Evolutionary conservation across 2,888 invertebrate species (phyloP).

Genomic region (Laspeyria flexula): DNA sequence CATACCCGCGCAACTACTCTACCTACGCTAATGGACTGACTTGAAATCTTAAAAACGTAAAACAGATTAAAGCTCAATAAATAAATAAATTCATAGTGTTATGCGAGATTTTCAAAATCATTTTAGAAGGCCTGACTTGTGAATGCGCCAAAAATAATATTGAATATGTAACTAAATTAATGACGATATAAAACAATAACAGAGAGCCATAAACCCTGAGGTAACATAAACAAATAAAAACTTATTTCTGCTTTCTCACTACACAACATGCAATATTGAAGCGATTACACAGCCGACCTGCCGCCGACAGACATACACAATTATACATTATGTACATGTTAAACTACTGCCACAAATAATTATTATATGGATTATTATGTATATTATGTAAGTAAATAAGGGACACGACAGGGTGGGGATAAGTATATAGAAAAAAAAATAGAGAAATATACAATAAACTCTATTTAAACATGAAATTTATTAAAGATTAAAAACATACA

Average conservation of each 20-base stretch:
- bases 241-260: slow-evolving; percentile 70
- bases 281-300: slow-evolving; percentile 74
- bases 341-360: slow-evolving; percentile 83
- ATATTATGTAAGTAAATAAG: slow-evolving; percentile 78
- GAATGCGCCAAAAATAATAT: slow-evolving; percentile 67
- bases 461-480: slow-evolving; percentile 86
- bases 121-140: slow-evolving; percentile 62
- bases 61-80: slow-evolving; percentile 64
- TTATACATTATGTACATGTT: slow-evolving; percentile 65
- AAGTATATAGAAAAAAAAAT: slow-evolving; percentile 80
- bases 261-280: slow-evolving; percentile 82
- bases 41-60: slow-evolving; percentile 62
- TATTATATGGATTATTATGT: slow-evolving; percentile 62
- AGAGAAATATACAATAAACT: slow-evolving; percentile 85
- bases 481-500: slow-evolving; percentile 86
- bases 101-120: slow-evolving; percentile 51
- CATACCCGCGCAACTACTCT: slow-evolving; percentile 19
- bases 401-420: slow-evolving; percentile 71
- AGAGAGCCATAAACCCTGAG: slow-evolving; percentile 67
- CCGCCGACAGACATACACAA: slow-evolving; percentile 68
- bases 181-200: slow-evolving; percentile 69
- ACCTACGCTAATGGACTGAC: slow-evolving; percentile 57
- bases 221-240: slow-evolving; percentile 83
- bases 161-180: slow-evolving; percentile 57
- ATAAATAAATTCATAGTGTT: slow-evolving; percentile 49